Percentiles rank a stretch among this genome's conserved stretches.
Evolutionary conservation across 2,113 vertebrate species (phyloP).

Genomic region (Spermophilus dauricus): DNA sequence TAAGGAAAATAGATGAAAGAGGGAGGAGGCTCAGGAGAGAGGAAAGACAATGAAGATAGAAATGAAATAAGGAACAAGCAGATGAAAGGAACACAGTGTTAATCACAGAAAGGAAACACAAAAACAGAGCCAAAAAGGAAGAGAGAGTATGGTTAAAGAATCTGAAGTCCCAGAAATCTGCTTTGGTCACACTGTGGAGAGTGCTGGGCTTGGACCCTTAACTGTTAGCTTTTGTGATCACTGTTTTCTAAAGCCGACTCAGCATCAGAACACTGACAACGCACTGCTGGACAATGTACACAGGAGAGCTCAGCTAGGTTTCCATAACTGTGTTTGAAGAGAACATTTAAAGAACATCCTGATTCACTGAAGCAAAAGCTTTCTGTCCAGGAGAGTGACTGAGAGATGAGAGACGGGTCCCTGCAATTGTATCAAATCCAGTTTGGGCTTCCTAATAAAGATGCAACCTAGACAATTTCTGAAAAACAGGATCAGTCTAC

Average conservation of each 20-base stretch:
- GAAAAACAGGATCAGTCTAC: background rate
- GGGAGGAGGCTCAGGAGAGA: background rate
- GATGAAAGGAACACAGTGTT: background rate
- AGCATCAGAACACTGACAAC: background rate
- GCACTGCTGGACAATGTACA: background rate
- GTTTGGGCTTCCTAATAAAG: background rate
- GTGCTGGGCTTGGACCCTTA: background rate
- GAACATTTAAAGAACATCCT: background rate
- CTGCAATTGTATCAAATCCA: background rate
- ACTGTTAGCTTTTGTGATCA: slow-evolving; percentile 12
- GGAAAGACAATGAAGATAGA: background rate
- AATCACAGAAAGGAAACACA: background rate
- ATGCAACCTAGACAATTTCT: background rate
- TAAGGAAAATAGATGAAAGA: background rate
- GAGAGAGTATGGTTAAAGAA: background rate
- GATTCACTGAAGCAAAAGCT: background rate
- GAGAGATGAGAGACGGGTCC: background rate
- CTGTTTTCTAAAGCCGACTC: background rate
- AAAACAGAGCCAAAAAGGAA: background rate
- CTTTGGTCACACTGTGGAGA: background rate
- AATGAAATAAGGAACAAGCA: background rate
- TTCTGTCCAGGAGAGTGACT: background rate
- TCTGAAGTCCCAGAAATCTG: background rate
- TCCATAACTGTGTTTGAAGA: background rate
- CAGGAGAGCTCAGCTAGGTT: background rate